phyloP scores from a whole-genome alignment of 2,888 invertebrate genomes.

The Nesidiocoris tenuis region DNA sequence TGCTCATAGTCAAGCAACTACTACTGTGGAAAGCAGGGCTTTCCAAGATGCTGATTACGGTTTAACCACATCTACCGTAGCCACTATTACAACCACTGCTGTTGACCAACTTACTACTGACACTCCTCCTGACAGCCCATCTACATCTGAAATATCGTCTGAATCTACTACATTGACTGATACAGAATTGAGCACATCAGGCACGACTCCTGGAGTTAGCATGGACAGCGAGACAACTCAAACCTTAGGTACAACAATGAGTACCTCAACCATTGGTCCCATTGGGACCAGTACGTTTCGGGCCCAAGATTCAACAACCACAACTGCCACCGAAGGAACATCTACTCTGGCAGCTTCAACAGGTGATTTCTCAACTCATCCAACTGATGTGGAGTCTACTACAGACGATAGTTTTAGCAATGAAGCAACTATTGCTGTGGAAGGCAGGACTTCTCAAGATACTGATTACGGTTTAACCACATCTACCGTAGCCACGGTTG shows the following conservation, averaged over 20 bases:
- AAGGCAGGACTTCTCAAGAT: constrained; percentile 8
- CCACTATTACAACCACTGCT: not conserved
- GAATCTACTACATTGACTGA: not conserved
- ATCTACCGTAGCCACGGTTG: not conserved
- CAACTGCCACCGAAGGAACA: not conserved
- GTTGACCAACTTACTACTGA: too few species aligned
- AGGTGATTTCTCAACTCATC: not conserved
- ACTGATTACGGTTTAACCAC: too few species aligned
- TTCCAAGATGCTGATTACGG: not conserved
- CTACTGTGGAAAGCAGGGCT: not conserved
- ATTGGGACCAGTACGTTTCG: not conserved
- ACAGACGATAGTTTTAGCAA: not conserved
- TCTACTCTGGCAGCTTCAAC: not conserved
- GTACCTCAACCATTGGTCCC: not conserved
- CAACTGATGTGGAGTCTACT: not conserved
- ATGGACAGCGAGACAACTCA: not conserved
- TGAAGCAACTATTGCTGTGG: not conserved
- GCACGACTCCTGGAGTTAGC: not conserved
- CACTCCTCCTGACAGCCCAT: too few species aligned
- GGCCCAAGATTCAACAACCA: not conserved
- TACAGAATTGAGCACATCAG: too few species aligned
- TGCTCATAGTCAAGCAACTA: not conserved
- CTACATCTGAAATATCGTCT: not conserved
- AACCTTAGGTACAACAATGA: not conserved
- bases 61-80: not conserved